Base-by-base conservation (phyloP, 2,797 vertebrate genomes). In the Malacoraja senta region DNA sequence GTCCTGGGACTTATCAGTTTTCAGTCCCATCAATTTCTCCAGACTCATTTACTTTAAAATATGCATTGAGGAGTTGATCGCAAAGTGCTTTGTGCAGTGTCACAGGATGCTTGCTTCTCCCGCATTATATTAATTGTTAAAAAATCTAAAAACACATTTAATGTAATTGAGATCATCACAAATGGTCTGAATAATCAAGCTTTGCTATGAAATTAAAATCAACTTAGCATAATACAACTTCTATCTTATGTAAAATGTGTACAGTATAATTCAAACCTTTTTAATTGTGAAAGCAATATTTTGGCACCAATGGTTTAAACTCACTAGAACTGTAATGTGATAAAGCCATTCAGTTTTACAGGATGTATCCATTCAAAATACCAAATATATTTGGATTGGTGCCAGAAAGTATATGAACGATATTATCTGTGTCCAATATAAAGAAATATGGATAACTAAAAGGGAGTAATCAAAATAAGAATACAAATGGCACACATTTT, bases 11-110 rank as follows among this genome's bases (percentile, higher is more conserved):
- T 74, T 74, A 7, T 74, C 71, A 74, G 17, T 7, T 74, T 74
- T 74, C 71, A 74, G 24, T 24, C 68, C 44, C 71, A 74, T 74
- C 24, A 74, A 21, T 74, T 74, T 26, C 71, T 74, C 19, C 19
- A 21, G 71, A 74, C 71, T 7, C 71, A 26, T 74, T 53, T 53
- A 72, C 44, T 92, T 92, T 92, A 74, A 92, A 92, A 92, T 76
- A 21, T 58, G 53, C 24, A n/a, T 7, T 19, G 38, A 76, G 35
- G 71, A 74, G 71, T 29, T 3, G 9, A 58, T 53, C 29, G 26
- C 7, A 0, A 6, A 74, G 90, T 76, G 90, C 24, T 13, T 74
- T 1, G 8, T 17, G 24, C 26, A 17, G 24, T 76, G 24, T n/a
- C 29, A 72, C 26, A 29, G 71, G 44, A 74, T 74, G 9, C 12